These are phyloP conservation scores for Sylvicapra grimmia DNA, from an alignment of 2,113 vertebrate species.

Conservation along the genomic window DNA sequence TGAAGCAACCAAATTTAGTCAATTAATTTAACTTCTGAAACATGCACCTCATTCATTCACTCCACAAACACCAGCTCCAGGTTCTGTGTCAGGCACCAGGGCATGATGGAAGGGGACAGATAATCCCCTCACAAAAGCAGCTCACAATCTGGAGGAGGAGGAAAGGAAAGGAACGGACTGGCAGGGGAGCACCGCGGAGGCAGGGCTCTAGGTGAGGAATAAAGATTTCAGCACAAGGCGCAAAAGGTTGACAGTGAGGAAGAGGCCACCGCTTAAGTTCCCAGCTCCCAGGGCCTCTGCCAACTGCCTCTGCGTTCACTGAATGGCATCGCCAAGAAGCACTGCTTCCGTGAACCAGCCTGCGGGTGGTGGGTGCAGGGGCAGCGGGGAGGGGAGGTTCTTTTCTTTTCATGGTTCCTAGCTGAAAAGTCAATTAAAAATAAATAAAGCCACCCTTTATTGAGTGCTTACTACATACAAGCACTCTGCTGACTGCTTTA, in stretches of 20 bases:
- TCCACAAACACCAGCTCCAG: not conserved
- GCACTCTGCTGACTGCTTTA: not conserved
- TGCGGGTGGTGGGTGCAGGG: not conserved
- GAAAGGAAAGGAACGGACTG: not conserved
- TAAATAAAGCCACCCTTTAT: conserved; percentile 28
- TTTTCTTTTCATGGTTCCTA: not conserved
- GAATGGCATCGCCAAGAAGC: not conserved
- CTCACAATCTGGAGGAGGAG: not conserved
- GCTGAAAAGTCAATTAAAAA: conserved; percentile 40
- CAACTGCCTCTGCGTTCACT: not conserved
- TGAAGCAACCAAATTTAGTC: not conserved
- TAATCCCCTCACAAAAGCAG: not conserved
- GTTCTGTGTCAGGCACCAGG: not conserved
- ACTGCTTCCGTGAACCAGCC: not conserved
- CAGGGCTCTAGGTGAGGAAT: not conserved
- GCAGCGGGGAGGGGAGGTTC: fast-evolving
- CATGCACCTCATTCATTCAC: not conserved
- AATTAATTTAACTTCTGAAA: not conserved
- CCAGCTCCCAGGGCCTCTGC: not conserved
- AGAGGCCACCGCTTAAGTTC: not conserved
- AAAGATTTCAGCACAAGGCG: not conserved
- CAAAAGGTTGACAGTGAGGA: not conserved
- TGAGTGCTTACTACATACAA: not conserved
- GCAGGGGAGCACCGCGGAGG: not conserved
- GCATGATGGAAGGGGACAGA: not conserved